phyloP scores from a whole-genome alignment of 2,113 vertebrate genomes.

The Phaethornis superciliosus region DNA sequence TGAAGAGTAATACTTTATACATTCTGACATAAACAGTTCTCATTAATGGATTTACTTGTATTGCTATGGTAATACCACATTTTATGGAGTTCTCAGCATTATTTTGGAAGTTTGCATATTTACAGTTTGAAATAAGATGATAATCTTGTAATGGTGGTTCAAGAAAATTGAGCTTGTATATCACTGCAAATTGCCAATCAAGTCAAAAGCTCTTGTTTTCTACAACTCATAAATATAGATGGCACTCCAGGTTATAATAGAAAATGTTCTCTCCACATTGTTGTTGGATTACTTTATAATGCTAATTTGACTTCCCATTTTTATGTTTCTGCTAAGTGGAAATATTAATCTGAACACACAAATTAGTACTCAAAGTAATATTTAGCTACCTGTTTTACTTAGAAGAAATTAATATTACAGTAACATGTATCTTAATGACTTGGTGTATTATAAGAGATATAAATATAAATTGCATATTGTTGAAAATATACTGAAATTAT shows the following conservation, averaged over 20 bases:
- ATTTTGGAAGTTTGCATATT: neutral
- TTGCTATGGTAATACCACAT: neutral
- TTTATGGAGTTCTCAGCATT: neutral
- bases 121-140: neutral
- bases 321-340: neutral
- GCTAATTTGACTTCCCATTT: neutral
- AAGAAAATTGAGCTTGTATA: neutral
- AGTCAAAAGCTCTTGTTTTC: slow-evolving; percentile 21
- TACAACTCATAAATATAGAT: slow-evolving; percentile 17
- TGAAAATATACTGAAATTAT: neutral
- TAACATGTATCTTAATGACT: neutral
- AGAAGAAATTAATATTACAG: neutral
- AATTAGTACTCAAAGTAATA: slow-evolving; percentile 3
- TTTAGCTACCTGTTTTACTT: neutral
- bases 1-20: neutral
- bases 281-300: neutral
- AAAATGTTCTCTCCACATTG: neutral
- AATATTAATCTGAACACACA: slow-evolving; percentile 1
- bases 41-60: neutral
- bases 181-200: slow-evolving; percentile 17
- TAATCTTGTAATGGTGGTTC: neutral
- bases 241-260: neutral
- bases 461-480: neutral
- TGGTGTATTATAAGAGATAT: neutral
- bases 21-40: neutral